Percentiles rank a stretch among this genome's conserved stretches.
Conservation (phyloP, 1,140 invertebrate genomes). For the Heliothis virescens region DNA sequence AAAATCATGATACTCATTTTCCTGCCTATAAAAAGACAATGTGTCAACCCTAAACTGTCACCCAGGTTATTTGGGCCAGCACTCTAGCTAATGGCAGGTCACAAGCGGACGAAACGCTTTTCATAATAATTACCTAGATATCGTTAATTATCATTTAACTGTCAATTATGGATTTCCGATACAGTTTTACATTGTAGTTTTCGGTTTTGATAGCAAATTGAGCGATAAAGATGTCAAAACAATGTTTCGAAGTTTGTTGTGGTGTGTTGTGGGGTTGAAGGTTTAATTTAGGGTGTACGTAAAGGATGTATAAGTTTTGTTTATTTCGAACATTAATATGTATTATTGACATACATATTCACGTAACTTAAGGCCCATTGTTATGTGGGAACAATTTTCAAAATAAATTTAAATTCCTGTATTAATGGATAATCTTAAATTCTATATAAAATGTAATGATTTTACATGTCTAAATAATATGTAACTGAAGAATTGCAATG, state of each 20-base stretch:
- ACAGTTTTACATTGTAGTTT: constrained; percentile 11
- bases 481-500: too few relatives aligned
- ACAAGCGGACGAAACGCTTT: constrained; percentile 18
- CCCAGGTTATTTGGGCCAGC: constrained; percentile 30
- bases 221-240: constrained; percentile 14
- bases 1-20: background rate
- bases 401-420: too few relatives aligned
- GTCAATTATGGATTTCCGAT: constrained; percentile 32
- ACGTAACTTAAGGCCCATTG: too few relatives aligned
- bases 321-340: too few relatives aligned
- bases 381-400: too few relatives aligned
- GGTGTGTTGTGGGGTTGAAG: background rate
- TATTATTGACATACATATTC: too few relatives aligned
- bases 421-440: too few relatives aligned
- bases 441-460: too few relatives aligned
- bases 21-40: too few relatives aligned
- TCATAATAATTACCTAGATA: constrained; percentile 42
- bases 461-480: too few relatives aligned
- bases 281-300: background rate
- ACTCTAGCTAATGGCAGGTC: constrained; percentile 34
- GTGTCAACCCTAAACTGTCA: constrained; percentile 24
- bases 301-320: background rate
- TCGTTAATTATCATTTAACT: constrained; percentile 36
- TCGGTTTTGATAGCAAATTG: constrained; percentile 2
- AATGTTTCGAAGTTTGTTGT: background rate